Base-by-base conservation (phyloP, 2,888 invertebrate species). In the Lasioglossum villosulum region DNA sequence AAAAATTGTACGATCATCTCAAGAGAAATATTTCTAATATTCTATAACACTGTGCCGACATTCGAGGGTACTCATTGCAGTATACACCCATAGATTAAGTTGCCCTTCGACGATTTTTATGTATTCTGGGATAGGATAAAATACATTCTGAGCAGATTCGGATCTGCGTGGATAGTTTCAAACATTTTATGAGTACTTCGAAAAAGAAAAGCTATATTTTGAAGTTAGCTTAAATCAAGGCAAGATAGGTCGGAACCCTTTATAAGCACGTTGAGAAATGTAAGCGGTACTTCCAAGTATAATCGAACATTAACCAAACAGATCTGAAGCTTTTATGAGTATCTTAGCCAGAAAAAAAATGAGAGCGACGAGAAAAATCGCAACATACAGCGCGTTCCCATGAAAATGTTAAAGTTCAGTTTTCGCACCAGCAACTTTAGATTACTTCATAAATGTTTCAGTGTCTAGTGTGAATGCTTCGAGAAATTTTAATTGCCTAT, bases 401-500 rank as follows among this genome's bases (percentile, higher is more conserved):
- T 30, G 63, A 63, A 30, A 63, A 63, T 63, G 30, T 63, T 63
- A 63, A 63, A 63, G 30, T 63, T 63, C 30, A 63, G 30, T 19
- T 63, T 16, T 63, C 63, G 63, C 30, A 30, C 30, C 30, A 19
- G 30, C 63, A 63, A 63, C 63, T 63, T 30, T 63, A 63, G 30
- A 63, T 63, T 30, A 63, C 63, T 63, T 27, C 63, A 63, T 63
- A 63, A 63, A 63, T 30, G 63, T 63, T 63, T 63, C 63, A 63
- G 63, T 30, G 63, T 63, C 30, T 30, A 63, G 63, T 63, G 30
- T 19, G 63, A 63, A 63, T 63, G 63, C 63, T 30, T 30, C 63
- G 63, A 63, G 63, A 63, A 63, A 30, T 63, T 16, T 63, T 63
- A 59, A 63, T 63, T 63, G 63, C 63, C 63, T 63, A 63, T 63